Evolutionary conservation across 64 coral and sea anemone species (phyloP), one percentile per base, ranked within the genome.

Genomic region (Montipora foliosa): DNA sequence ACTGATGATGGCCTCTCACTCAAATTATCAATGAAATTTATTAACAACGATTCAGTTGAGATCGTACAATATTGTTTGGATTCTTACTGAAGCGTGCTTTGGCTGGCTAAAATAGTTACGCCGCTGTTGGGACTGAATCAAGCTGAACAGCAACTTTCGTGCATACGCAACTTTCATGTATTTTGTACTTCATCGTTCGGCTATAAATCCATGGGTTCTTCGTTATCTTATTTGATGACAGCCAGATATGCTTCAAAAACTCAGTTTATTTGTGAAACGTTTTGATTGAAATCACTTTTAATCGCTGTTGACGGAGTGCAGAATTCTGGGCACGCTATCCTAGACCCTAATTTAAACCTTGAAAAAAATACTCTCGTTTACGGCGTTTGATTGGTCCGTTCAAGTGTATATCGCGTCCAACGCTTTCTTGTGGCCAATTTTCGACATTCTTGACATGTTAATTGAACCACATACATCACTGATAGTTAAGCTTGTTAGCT

Each of bases 201-300:
- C 52, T 55, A 55, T 55, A 55, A 55, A 55, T 55, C 6, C 52
- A 55, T 37, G 37, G 37, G 37, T 37, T 37, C 37, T 37, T 37
- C 76, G 12, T 46, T 71, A 24, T 19, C 44, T 71, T 86, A 66
- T 49, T 7, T 51, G 82, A 71, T 86, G 82, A 86, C 62, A 86
- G 66, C 19, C 16, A 60, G 19, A 86, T 72, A 72, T 20, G 17
- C n/a, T 16, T 1, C 46, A 71, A 66, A 86, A 52, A 70, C 44
- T 15, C 69, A 44, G 11, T 70, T 86, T 51, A 24, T 72, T 69
- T 70, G 49, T 71, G 68, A 50, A 52, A 71, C 10, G 5, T 15
- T 72, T 71, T 84, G 61, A 47, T 48, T 62, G 16, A 68, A 84
- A 84, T 6, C 44, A 4, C 15, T 9, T 62, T 84, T 17, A 68